Evolutionary conservation across 2,888 invertebrate species (phyloP).

Genomic region (Allygus modestus): DNA sequence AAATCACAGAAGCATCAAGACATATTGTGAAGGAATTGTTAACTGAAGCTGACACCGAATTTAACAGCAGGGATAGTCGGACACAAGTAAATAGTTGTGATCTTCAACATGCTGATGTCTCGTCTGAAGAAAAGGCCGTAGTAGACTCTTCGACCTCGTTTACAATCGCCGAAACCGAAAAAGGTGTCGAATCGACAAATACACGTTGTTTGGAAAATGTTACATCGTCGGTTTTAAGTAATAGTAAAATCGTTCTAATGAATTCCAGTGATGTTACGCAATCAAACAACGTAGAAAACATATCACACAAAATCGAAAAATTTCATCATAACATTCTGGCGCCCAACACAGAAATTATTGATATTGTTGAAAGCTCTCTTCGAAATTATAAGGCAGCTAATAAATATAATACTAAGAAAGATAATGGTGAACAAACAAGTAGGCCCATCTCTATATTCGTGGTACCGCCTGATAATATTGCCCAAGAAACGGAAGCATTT

Average conservation of each 20-base stretch:
- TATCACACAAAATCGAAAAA: neutral
- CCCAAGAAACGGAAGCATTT: slow-evolving; percentile 39
- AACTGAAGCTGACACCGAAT: neutral
- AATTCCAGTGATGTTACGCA: neutral
- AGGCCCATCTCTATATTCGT: slow-evolving; percentile 56
- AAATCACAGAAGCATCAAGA: neutral
- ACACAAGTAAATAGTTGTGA: neutral
- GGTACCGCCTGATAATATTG: slow-evolving; percentile 56
- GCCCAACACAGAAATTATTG: neutral
- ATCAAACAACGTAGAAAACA: neutral
- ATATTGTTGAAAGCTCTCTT: neutral
- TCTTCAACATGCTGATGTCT: neutral
- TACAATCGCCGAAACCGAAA: neutral
- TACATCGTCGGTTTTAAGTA: neutral
- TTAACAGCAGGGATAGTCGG: neutral
- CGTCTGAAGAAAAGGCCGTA: neutral
- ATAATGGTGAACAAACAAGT: slow-evolving; percentile 12
- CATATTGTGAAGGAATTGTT: no score
- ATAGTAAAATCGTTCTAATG: neutral
- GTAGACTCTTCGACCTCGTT: neutral
- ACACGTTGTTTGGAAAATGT: neutral
- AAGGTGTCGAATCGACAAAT: neutral
- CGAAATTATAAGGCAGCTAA: neutral
- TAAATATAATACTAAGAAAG: neutral
- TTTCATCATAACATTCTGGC: neutral